A percentile compares a stretch with the other conserved stretches of the same genome.
Conservation (phyloP, 2,888 invertebrate genomes). For the Hedya salicella region DNA sequence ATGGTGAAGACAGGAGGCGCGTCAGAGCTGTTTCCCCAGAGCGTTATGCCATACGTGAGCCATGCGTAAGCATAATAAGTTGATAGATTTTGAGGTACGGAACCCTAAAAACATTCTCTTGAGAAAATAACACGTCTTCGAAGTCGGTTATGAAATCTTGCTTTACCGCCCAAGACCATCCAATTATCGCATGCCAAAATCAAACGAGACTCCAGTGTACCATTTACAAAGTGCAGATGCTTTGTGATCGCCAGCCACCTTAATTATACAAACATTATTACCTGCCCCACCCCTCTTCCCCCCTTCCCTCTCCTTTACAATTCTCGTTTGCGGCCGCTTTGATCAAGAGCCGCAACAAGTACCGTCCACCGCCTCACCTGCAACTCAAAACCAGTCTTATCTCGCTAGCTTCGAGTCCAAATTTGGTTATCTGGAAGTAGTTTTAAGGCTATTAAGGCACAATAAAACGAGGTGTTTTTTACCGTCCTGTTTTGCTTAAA, state of each 20-base stretch:
- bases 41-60: too few relatives aligned
- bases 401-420: not conserved
- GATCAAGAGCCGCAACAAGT: constrained; percentile 32
- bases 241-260: not conserved
- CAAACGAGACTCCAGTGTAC: not conserved
- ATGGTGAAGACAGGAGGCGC: too few relatives aligned
- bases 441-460: not conserved
- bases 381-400: not conserved
- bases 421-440: not conserved
- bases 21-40: too few relatives aligned
- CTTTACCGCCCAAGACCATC: not conserved
- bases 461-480: constrained; percentile 21
- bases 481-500: constrained; percentile 9
- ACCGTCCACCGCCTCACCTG: not conserved
- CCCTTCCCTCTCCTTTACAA: not conserved
- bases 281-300: not conserved
- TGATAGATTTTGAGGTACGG: too few relatives aligned
- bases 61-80: too few relatives aligned
- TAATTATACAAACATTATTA: constrained; percentile 13
- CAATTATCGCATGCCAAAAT: not conserved
- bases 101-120: too few relatives aligned
- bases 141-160: too few relatives aligned
- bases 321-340: constrained; percentile 31
- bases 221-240: not conserved
- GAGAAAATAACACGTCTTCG: too few relatives aligned